Conservation (phyloP, 2,797 vertebrate species). For the Melanotaenia nigrans region DNA sequence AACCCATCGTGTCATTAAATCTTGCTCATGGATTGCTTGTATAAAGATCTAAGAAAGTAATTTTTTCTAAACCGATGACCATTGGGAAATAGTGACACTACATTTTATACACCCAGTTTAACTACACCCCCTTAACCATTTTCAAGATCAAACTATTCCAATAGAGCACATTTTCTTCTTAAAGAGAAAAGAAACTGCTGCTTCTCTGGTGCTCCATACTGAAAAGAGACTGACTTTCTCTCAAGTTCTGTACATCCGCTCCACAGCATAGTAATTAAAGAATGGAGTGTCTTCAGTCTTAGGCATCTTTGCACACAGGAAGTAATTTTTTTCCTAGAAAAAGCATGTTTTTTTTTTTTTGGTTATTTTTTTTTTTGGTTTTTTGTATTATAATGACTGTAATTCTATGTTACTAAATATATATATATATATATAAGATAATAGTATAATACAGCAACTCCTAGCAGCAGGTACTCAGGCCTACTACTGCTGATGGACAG, state of each 20-base stretch:
- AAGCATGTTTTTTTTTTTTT: no score
- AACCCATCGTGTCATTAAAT: not conserved
- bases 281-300: no score
- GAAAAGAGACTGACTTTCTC: not conserved
- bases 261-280: no score
- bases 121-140: not conserved
- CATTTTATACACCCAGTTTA: not conserved
- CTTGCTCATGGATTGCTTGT: not conserved
- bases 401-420: no score
- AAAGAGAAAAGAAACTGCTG: not conserved
- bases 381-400: no score
- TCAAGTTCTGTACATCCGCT: not conserved
- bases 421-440: no score
- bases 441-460: no score
- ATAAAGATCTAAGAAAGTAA: not conserved
- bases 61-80: not conserved
- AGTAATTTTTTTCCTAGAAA: not conserved
- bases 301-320: not conserved
- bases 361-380: no score
- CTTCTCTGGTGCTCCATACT: not conserved
- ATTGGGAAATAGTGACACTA: not conserved
- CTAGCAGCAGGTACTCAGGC: no score
- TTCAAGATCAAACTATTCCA: not conserved
- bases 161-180: not conserved
- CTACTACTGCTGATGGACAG: no score